A percentile compares a stretch with the other conserved stretches of the same genome.
phyloP scores from a whole-genome alignment of 2,797 vertebrate genomes.

The Nasua narica region DNA sequence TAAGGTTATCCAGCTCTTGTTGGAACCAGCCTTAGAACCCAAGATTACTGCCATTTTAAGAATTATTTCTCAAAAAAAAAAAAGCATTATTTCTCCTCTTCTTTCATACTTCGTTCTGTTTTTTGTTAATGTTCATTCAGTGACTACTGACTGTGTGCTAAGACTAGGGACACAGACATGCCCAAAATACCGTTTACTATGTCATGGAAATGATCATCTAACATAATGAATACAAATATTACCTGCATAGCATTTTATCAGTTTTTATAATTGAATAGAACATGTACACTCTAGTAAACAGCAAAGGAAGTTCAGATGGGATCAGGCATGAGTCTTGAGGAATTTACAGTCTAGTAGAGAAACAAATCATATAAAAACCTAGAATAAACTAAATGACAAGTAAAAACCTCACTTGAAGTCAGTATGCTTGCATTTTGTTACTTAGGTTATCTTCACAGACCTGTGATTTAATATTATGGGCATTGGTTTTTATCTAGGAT shows the following conservation, averaged over 20 bases:
- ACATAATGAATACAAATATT: background rate
- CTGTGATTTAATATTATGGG: background rate
- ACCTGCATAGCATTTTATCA: background rate
- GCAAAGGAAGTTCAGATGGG: slow-evolving; percentile 32
- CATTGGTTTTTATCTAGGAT: background rate
- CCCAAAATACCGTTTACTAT: background rate
- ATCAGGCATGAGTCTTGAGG: slow-evolving; percentile 6
- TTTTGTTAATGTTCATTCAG: background rate
- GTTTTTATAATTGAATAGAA: background rate
- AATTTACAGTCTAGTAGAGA: background rate
- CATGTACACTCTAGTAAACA: background rate
- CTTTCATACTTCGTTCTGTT: background rate
- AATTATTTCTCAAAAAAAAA: background rate
- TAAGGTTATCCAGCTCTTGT: background rate
- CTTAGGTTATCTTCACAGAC: background rate
- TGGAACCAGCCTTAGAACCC: background rate
- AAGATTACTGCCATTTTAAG: background rate
- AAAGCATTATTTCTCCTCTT: background rate
- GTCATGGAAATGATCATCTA: background rate
- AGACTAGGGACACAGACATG: background rate
- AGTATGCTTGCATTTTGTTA: background rate
- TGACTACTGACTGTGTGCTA: background rate
- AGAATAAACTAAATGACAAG: background rate
- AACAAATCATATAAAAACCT: background rate
- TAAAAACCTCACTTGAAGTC: slow-evolving; percentile 21